Conservation (phyloP, 2,888 invertebrate genomes). For the Lucinisca nassula region DNA sequence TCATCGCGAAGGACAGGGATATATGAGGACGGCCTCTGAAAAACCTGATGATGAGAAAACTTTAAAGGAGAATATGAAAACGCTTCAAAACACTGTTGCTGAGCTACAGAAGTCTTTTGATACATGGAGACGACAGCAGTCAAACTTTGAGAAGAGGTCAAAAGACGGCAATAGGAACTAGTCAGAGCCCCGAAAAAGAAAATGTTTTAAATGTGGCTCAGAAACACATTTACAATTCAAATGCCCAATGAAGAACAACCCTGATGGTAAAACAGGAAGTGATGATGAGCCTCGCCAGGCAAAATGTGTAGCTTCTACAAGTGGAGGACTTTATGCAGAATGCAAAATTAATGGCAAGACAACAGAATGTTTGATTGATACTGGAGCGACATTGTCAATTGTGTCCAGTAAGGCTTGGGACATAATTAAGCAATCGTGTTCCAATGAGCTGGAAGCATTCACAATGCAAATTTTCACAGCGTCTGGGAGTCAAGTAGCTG, state of each 20-base stretch:
- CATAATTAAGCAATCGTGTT: background rate
- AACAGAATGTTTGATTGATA: constrained; percentile 25
- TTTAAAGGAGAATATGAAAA: background rate
- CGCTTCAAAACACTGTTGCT: background rate
- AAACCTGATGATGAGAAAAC: background rate
- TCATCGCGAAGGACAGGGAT: background rate
- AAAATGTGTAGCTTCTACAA: background rate
- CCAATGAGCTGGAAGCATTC: background rate
- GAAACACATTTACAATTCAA: background rate
- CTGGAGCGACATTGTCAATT: constrained; percentile 21
- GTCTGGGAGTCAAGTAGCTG: background rate
- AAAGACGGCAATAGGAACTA: background rate
- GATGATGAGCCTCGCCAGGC: too few relatives aligned
- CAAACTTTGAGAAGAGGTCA: background rate
- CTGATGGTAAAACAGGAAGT: background rate
- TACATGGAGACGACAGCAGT: background rate
- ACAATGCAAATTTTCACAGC: background rate
- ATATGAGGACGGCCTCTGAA: background rate
- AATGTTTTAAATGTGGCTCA: background rate
- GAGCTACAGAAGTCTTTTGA: background rate
- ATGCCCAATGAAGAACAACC: background rate
- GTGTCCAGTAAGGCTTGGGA: background rate
- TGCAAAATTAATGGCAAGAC: background rate
- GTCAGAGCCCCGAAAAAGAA: background rate
- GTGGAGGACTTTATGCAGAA: background rate